Percentiles rank a stretch among this genome's conserved stretches.
Conservation (phyloP, 37 sponge, comb jelly and placozoan species). For the Cliona cf. orientalis region DNA sequence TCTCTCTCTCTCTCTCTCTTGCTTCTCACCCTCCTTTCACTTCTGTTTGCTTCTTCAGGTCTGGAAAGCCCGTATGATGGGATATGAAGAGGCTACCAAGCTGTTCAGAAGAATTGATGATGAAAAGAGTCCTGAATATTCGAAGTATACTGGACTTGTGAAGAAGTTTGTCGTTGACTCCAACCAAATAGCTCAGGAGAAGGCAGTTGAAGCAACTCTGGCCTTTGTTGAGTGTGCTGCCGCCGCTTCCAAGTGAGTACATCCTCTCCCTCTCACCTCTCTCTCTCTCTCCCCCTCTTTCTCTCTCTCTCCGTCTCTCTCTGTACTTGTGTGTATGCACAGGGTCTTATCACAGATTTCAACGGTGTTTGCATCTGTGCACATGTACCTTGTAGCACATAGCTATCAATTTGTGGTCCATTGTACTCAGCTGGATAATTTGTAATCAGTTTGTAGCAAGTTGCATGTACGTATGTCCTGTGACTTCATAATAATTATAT, state of each 20-base stretch:
- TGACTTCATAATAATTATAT: too few species aligned
- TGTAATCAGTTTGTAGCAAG: too few species aligned
- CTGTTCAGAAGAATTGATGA: constrained; percentile 79
- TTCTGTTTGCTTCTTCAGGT: constrained; percentile 46
- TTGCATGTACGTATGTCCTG: too few species aligned
- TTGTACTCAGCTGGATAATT: too few species aligned
- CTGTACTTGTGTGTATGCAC: too few species aligned
- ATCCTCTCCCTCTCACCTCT: too few species aligned
- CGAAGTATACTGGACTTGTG: constrained; percentile 69
- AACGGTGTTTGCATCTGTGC: too few species aligned
- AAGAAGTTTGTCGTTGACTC: constrained; percentile 90
- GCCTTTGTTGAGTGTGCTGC: constrained; percentile 84
- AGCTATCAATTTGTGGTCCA: too few species aligned
- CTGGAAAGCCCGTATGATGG: constrained; percentile 89
- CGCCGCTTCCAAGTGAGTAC: constrained; percentile 78
- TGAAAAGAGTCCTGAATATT: constrained; percentile 83
- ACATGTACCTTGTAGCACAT: too few species aligned
- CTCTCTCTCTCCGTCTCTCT: too few species aligned
- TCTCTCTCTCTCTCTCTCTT: neutral
- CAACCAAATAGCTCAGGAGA: constrained; percentile 95
- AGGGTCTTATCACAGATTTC: too few species aligned
- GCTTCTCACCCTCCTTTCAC: neutral
- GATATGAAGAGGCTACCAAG: constrained; percentile 90
- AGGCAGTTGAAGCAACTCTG: constrained; percentile 87
- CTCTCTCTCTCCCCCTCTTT: neutral